These are phyloP conservation scores for Paguma larvata DNA, from an alignment of 2,797 vertebrate genomes.

Conservation along the genomic window DNA sequence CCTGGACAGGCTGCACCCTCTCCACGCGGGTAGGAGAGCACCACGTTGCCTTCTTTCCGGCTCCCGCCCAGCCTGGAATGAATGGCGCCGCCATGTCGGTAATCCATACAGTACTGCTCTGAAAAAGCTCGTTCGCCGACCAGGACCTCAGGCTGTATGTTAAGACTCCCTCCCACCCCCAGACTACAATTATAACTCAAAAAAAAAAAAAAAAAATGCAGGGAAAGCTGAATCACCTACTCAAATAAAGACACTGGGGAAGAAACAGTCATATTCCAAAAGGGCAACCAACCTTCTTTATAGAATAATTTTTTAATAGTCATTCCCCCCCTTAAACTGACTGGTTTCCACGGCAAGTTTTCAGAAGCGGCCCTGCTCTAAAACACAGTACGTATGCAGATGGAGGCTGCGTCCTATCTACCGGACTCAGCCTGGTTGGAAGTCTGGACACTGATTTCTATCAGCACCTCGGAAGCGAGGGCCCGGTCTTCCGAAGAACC, in stretches of 20 bases:
- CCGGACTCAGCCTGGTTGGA: not conserved
- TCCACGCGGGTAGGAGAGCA: accelerated
- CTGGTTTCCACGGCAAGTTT: not conserved
- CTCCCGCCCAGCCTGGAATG: not conserved
- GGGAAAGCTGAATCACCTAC: not conserved
- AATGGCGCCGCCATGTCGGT: not conserved
- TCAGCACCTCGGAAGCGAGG: not conserved
- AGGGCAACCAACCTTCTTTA: not conserved
- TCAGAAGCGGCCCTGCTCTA: not conserved
- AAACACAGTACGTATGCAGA: not conserved
- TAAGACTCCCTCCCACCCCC: not conserved
- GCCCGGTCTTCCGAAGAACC: not conserved
- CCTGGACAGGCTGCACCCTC: accelerated
- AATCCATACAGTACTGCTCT: accelerated
- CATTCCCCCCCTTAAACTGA: not conserved
- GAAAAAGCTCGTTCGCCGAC: not conserved
- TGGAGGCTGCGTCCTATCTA: not conserved
- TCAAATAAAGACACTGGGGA: not conserved
- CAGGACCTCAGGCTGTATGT: not conserved
- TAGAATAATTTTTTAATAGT: not conserved
- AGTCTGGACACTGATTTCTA: not conserved
- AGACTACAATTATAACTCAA: not conserved
- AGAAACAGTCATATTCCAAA: not conserved
- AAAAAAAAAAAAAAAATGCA: not conserved
- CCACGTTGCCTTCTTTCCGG: not conserved